Conservation (phyloP, 1,140 invertebrate genomes). For the Eumaeus atala region DNA sequence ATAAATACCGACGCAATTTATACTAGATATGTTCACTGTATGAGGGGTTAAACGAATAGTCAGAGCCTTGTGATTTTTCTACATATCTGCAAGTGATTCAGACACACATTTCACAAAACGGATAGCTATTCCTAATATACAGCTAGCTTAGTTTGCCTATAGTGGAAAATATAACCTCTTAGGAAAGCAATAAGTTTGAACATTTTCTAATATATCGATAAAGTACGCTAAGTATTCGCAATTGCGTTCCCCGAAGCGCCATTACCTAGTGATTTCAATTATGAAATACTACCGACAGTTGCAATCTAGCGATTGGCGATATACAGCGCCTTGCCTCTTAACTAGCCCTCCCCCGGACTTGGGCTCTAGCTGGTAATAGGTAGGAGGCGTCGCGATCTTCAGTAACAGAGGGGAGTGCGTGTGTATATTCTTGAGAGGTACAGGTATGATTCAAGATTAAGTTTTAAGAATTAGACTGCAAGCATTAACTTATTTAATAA, state of each 20-base stretch:
- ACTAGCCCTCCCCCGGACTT: constrained; percentile 30
- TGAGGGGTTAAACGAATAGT: no score
- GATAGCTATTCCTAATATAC: no score
- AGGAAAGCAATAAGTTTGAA: constrained; percentile 8
- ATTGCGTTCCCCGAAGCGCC: constrained; percentile 25
- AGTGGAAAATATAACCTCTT: no score
- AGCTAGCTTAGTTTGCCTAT: no score
- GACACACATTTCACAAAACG: no score
- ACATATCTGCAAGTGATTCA: no score
- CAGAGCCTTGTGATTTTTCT: no score
- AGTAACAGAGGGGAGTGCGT: constrained; percentile 41
- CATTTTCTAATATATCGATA: constrained; percentile 17
- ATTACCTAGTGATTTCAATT: constrained; percentile 40
- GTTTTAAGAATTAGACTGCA: no score
- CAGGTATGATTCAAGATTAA: no score
- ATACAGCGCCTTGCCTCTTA: constrained; percentile 28
- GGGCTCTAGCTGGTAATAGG: constrained; percentile 45
- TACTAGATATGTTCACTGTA: no score
- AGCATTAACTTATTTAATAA: no score
- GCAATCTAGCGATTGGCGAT: constrained; percentile 32
- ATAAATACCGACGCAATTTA: no score
- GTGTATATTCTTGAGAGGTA: constrained; percentile 19
- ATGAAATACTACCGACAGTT: constrained; percentile 29
- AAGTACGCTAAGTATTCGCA: constrained; percentile 20
- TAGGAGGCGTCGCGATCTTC: constrained; percentile 52